Base-by-base conservation (phyloP, 2,888 invertebrate genomes). In the Didymodactylos carnosus region DNA sequence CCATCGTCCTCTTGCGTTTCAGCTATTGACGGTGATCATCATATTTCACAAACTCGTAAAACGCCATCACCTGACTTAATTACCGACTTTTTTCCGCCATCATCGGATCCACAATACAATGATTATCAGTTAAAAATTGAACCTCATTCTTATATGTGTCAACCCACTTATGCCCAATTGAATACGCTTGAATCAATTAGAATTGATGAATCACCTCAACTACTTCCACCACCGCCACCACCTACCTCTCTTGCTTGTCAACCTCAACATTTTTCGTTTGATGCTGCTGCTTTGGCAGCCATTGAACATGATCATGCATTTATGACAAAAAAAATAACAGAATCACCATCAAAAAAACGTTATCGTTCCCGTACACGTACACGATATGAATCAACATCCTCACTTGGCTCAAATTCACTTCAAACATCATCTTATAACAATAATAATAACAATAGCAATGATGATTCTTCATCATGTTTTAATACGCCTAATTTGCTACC, bases 301-400 rank as follows among this genome's bases (percentile, higher is more conserved):
- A n/a, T 62, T n/a, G 62, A 62, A 62, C 62, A 62, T 62, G 62
- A 62, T 35, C 62, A 62, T 62, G 62, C 35, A n/a, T 62, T 62
- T 35, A 19, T 62, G 16, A n/a, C 62, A 3, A 62, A 62, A 62
- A 14, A 16, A 29, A 19, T 11, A 35, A 16, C 62, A 27, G 19
- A 5, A 49, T 23, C 23, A 23, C 2, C 49, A 7, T 23, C 1
- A 16, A 16, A 13, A 6, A 62, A 62, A n/a, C 35, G 19, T n/a
- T n/a, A n/a, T n/a, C n/a, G n/a, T n/a, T n/a, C n/a, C n/a, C n/a
- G n/a, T n/a, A n/a, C n/a, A n/a, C n/a, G n/a, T n/a, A n/a, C n/a
- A n/a, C n/a, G n/a, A n/a, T n/a, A n/a, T n/a, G n/a, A n/a, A n/a
- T n/a, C n/a, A 29, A 62, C 19, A 13, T 5, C 25, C 7, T 10